phyloP scores from a whole-genome alignment of 2,113 vertebrate genomes.

The Otus sunia region DNA sequence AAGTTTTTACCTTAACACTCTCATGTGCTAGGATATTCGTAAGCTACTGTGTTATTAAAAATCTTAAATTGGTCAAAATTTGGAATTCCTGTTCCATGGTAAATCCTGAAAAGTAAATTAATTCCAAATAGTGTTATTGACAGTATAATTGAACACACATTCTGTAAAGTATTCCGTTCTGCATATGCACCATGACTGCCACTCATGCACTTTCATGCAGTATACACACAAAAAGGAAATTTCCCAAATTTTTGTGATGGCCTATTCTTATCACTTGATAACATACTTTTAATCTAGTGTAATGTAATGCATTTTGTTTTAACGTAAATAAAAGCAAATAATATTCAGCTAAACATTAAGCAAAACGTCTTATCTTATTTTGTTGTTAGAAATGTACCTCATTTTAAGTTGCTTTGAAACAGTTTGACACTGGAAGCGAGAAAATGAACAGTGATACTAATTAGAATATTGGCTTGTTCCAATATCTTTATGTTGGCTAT shows the following conservation, averaged over 20 bases:
- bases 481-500: not conserved
- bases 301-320: not conserved
- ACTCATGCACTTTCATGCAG: not conserved
- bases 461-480: not conserved
- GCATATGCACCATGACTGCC: not conserved
- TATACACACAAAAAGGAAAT: not conserved
- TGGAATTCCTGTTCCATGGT: not conserved
- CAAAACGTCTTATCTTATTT: not conserved
- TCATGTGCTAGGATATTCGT: not conserved
- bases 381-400: not conserved
- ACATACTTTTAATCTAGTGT: not conserved
- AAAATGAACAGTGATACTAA: conserved; percentile 7
- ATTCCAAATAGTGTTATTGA: not conserved
- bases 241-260: not conserved
- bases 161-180: not conserved
- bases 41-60: not conserved
- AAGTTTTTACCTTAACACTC: not conserved
- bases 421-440: not conserved
- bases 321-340: not conserved
- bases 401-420: not conserved
- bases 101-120: not conserved
- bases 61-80: not conserved
- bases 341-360: not conserved
- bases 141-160: not conserved
- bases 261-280: not conserved